Conservation (phyloP, 2,113 vertebrate species). For the Hypomesus transpacificus region DNA sequence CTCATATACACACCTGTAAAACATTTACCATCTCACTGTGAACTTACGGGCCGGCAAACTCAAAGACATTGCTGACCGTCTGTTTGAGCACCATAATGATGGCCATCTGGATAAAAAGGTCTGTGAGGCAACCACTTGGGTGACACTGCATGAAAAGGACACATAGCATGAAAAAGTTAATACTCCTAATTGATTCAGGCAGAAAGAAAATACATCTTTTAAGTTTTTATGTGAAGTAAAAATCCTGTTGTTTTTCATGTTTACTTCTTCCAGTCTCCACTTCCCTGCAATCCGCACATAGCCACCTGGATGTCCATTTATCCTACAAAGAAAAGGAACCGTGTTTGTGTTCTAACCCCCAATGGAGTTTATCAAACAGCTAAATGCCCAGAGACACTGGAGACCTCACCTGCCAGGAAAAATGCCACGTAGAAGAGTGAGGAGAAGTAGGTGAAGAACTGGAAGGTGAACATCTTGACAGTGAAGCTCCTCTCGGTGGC, state of each 20-base stretch:
- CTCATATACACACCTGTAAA: neutral
- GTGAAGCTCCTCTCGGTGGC: slow-evolving; percentile 84
- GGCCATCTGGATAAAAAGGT: slow-evolving; percentile 95
- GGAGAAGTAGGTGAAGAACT: slow-evolving; percentile 92
- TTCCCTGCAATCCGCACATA: slow-evolving; percentile 80
- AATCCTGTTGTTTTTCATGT: slow-evolving; percentile 12
- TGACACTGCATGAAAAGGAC: slow-evolving; percentile 77
- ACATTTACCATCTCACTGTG: neutral
- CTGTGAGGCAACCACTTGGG: slow-evolving; percentile 91
- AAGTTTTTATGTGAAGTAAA: too few species aligned
- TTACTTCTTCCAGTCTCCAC: slow-evolving; percentile 90
- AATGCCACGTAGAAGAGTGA: slow-evolving; percentile 92
- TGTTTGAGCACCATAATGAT: slow-evolving; percentile 90
- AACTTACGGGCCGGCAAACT: slow-evolving; percentile 84
- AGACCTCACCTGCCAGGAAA: slow-evolving; percentile 82
- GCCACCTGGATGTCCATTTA: slow-evolving; percentile 85
- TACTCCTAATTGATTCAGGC: too few species aligned
- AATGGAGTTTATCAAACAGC: neutral
- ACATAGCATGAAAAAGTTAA: neutral
- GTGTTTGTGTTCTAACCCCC: too few species aligned
- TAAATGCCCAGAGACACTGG: neutral
- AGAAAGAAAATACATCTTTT: too few species aligned
- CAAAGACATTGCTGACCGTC: slow-evolving; percentile 83
- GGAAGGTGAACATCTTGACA: slow-evolving; percentile 88
- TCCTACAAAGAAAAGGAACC: slow-evolving; percentile 65